Percentiles rank a stretch among this genome's conserved stretches.
These are phyloP conservation scores for Rhagium mordax DNA, from an alignment of 2,888 invertebrate genomes.

Conservation along the genomic window DNA sequence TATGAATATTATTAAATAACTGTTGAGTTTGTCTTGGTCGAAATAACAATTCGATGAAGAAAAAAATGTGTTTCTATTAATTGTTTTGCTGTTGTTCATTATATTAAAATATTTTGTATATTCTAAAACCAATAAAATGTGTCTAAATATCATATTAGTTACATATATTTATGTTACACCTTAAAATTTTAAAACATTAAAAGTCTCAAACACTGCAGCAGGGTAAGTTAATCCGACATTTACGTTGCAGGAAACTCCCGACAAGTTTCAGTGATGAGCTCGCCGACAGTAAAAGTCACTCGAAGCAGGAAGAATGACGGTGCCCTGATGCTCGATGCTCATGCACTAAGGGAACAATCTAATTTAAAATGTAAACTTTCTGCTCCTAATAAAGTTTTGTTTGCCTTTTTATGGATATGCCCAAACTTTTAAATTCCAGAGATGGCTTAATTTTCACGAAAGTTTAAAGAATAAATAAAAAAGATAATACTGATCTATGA, in stretches of 20 bases:
- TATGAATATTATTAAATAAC: no score
- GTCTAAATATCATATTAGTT: no score
- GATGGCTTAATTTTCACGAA: slow-evolving; percentile 23
- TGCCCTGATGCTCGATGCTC: slow-evolving; percentile 20
- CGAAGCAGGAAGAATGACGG: slow-evolving; percentile 19
- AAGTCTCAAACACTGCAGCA: neutral
- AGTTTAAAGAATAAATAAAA: slow-evolving; percentile 19
- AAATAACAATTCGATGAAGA: no score
- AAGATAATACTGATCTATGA: slow-evolving; percentile 14
- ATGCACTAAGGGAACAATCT: slow-evolving; percentile 36
- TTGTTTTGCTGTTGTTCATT: no score
- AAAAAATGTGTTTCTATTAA: no score
- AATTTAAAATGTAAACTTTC: slow-evolving; percentile 41
- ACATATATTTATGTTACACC: no score
- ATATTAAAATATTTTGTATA: no score
- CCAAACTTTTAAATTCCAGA: slow-evolving; percentile 24
- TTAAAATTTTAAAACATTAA: neutral
- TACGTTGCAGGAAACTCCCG: slow-evolving; percentile 8
- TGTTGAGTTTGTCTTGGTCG: no score
- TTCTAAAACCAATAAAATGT: neutral
- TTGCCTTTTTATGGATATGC: slow-evolving; percentile 32
- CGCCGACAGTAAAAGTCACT: slow-evolving; percentile 27
- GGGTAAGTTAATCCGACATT: neutral
- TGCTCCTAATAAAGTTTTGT: slow-evolving; percentile 32
- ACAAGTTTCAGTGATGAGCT: slow-evolving; percentile 28